Conservation (phyloP, 2,888 invertebrate species). For the Pharmacophagus antenor region DNA sequence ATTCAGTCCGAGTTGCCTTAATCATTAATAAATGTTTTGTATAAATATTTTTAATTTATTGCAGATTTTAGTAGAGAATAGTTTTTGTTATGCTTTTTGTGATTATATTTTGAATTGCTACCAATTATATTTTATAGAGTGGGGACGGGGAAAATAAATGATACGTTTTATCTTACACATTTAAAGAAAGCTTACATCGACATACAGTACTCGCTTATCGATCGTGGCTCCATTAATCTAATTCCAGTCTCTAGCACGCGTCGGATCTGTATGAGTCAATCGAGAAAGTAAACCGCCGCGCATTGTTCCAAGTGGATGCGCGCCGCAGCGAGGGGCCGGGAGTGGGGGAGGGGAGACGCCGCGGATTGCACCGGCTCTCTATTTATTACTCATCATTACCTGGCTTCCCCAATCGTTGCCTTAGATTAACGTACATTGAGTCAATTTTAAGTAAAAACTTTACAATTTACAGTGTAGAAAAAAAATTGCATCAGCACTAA, state of each 20-base stretch:
- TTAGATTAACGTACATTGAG: slow-evolving; percentile 2
- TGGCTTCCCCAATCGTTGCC: background rate
- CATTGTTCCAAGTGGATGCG: slow-evolving; percentile 80
- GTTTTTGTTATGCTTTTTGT: too few species aligned
- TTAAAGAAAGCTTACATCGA: slow-evolving; percentile 53
- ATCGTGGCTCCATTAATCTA: slow-evolving; percentile 66
- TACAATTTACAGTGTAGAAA: too few species aligned
- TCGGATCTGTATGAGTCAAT: slow-evolving; percentile 78
- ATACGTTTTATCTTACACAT: slow-evolving; percentile 29
- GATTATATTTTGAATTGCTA: too few species aligned
- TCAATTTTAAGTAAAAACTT: slow-evolving; percentile 6
- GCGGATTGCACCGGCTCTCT: slow-evolving; percentile 79
- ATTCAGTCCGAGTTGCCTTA: background rate
- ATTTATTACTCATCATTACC: slow-evolving; percentile 62
- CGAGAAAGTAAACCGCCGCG: slow-evolving; percentile 80
- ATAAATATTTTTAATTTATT: too few species aligned
- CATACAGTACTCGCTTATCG: slow-evolving; percentile 44
- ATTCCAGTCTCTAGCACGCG: slow-evolving; percentile 68
- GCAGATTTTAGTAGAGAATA: too few species aligned
- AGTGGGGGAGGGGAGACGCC: slow-evolving; percentile 63
- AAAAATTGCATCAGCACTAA: too few species aligned
- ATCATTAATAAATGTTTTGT: background rate
- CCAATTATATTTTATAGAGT: too few species aligned
- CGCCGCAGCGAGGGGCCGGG: slow-evolving; percentile 54
- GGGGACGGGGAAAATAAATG: background rate